A percentile compares a stretch with the other conserved stretches of the same genome.
Evolutionary conservation across 2,797 vertebrate genomes (phyloP).

Genomic region (Mallotus villosus): DNA sequence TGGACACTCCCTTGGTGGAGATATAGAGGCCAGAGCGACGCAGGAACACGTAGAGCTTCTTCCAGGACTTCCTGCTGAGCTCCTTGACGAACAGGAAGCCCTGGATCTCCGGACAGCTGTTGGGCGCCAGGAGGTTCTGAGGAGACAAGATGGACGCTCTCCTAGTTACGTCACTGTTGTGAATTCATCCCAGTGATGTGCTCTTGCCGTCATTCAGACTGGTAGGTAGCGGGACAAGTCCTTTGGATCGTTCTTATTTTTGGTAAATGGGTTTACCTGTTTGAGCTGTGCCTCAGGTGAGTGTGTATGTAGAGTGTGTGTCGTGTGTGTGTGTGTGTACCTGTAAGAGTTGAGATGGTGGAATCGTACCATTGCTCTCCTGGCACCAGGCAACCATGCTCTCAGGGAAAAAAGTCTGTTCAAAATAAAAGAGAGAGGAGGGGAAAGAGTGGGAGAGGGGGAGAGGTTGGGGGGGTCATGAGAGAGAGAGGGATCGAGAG

Average conservation of each 20-base stretch:
- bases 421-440: background rate
- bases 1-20: conserved; percentile 96
- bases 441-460: background rate
- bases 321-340: conserved; percentile 60
- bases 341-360: conserved; percentile 92
- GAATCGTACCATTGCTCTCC: conserved; percentile 88
- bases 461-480: conserved; percentile 16
- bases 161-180: no score
- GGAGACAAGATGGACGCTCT: background rate
- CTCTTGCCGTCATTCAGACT: no score
- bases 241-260: no score
- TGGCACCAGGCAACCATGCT: conserved; percentile 98
- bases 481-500: conserved; percentile 7
- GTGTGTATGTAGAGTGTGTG: conserved; percentile 39
- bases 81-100: conserved; percentile 95
- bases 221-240: no score
- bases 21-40: conserved; percentile 95
- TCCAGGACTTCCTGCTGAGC: conserved; percentile 93
- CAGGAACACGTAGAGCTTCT: conserved; percentile 92
- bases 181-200: no score
- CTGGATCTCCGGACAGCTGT: conserved; percentile 95
- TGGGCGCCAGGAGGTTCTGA: conserved; percentile 93
- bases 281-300: background rate
- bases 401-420: conserved; percentile 96
- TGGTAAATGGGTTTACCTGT: conserved; percentile 17